Evolutionary conservation across 2,888 invertebrate species (phyloP).

Genomic region (Drosophila rellima): DNA sequence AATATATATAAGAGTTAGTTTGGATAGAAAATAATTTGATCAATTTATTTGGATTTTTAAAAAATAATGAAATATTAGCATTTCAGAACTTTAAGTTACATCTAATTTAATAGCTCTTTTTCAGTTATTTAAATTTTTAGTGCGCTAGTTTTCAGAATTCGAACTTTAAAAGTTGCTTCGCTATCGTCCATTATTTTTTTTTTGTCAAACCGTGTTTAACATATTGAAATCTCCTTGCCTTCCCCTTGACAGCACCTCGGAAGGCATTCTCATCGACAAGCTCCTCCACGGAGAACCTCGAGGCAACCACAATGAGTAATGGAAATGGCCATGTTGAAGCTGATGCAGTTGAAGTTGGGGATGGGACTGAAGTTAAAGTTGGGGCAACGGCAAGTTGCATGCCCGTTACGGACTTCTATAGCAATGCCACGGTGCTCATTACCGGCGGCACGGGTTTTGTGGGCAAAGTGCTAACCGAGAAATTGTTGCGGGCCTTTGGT

Average conservation of each 20-base stretch:
- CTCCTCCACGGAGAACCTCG: slow-evolving; percentile 50
- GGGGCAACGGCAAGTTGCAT: slow-evolving; percentile 46
- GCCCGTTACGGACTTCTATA: slow-evolving; percentile 84
- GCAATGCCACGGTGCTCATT: slow-evolving; percentile 84
- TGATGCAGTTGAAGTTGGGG: neutral
- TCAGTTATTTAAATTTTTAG: too few species aligned
- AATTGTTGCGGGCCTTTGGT: slow-evolving; percentile 84
- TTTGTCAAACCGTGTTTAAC: slow-evolving; percentile 6
- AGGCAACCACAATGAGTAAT: slow-evolving; percentile 45
- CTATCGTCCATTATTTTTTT: neutral
- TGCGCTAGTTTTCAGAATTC: too few species aligned
- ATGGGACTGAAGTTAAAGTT: slow-evolving; percentile 6
- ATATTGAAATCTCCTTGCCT: slow-evolving; percentile 18
- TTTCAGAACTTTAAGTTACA: too few species aligned
- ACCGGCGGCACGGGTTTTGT: slow-evolving; percentile 86
- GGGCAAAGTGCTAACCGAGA: slow-evolving; percentile 85
- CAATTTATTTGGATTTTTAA: too few species aligned
- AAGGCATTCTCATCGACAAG: slow-evolving; percentile 74
- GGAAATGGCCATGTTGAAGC: slow-evolving; percentile 15
- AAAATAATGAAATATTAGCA: too few species aligned
- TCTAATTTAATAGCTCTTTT: too few species aligned
- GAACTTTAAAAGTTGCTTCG: neutral
- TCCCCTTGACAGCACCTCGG: slow-evolving; percentile 29
- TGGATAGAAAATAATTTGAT: too few species aligned
- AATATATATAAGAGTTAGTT: too few species aligned